Evolutionary conservation across 1,140 invertebrate genomes (phyloP).

Genomic region (Cyphomyrmex costatus): DNA sequence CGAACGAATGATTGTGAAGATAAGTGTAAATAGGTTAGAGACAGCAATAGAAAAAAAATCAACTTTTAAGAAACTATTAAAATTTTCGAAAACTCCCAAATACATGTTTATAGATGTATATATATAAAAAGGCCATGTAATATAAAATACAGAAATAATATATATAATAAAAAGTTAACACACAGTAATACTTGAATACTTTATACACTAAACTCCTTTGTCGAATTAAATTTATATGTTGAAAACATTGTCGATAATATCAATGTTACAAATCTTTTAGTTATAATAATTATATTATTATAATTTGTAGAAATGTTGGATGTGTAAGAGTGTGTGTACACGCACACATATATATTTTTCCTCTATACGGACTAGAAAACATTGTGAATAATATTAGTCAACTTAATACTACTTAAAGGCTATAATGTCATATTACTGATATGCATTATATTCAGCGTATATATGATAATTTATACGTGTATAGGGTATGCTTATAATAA

Average conservation of each 20-base stretch:
- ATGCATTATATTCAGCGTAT: neutral
- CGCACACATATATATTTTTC: neutral
- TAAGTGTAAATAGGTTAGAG: neutral
- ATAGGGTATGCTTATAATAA: too few relatives aligned
- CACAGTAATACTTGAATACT: neutral
- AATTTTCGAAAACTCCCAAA: constrained; percentile 37
- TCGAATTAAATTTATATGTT: neutral
- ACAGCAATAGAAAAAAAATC: constrained; percentile 40
- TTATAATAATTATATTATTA: too few relatives aligned
- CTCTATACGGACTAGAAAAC: neutral
- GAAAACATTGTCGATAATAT: neutral
- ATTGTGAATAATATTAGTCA: neutral
- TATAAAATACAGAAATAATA: constrained; percentile 73
- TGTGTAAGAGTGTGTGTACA: neutral
- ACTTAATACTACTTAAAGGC: neutral
- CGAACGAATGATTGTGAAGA: constrained; percentile 42
- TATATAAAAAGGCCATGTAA: constrained; percentile 69
- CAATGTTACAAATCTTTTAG: neutral
- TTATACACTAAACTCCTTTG: constrained; percentile 4
- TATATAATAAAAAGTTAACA: constrained; percentile 48
- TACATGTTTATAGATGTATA: constrained; percentile 58
- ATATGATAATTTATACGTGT: too few relatives aligned
- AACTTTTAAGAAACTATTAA: constrained; percentile 21
- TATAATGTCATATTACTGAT: constrained; percentile 5
- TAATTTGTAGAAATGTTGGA: neutral